phyloP scores from a whole-genome alignment of 37 sponge, comb jelly and placozoan genomes.

The Ianthella basta region DNA sequence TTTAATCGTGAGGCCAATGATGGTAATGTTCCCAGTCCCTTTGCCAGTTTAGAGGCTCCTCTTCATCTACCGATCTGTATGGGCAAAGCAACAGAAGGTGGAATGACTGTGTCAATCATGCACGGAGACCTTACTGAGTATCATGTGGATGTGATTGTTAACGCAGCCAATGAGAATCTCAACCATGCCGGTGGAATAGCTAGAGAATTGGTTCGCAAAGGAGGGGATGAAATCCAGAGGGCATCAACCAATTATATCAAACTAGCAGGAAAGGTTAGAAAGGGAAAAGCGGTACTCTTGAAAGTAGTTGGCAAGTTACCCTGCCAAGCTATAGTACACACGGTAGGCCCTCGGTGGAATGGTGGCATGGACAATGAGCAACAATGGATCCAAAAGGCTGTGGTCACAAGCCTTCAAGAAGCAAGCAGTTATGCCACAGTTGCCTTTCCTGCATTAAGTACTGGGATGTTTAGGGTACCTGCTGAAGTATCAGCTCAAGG shows the following conservation, averaged over 20 bases:
- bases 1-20: no score
- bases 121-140: constrained; percentile 69
- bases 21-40: no score
- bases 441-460: constrained; percentile 65
- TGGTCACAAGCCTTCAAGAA: neutral
- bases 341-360: constrained; percentile 64
- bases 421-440: constrained; percentile 41
- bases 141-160: constrained; percentile 71
- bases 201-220: constrained; percentile 37
- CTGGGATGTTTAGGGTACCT: constrained; percentile 65
- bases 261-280: constrained; percentile 32
- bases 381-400: constrained; percentile 29
- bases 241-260: constrained; percentile 28
- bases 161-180: constrained; percentile 71
- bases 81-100: neutral
- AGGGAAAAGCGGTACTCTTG: constrained; percentile 53
- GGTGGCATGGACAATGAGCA: constrained; percentile 17
- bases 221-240: constrained; percentile 60
- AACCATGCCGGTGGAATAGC: constrained; percentile 72
- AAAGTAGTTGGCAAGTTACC: constrained; percentile 40
- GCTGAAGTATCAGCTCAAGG: constrained; percentile 45
- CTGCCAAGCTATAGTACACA: constrained; percentile 67
- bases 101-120: neutral
- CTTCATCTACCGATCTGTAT: no score
- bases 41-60: no score